Evolutionary conservation across 2,888 invertebrate genomes (phyloP), one percentile per base, ranked within the genome.

Genomic region (Acrobeloides nanus): DNA sequence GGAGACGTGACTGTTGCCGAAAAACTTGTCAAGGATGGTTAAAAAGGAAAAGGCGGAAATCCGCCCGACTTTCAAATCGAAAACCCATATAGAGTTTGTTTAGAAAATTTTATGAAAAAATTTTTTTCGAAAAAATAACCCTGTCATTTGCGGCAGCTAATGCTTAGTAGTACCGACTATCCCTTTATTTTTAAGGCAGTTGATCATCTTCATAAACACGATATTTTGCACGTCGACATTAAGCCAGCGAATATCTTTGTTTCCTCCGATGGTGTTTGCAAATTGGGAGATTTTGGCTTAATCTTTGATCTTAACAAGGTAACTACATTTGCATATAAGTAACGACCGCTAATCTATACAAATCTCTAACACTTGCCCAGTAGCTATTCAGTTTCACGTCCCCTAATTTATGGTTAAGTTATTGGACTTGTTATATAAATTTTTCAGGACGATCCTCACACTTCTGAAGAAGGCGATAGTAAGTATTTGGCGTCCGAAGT

Each of bases 201-300:
- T 2, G 80, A 82, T 62, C 82, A 82, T 66, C 75, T 86, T 20
- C 85, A 85, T 69, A 80, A 27, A 8, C 40, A 46, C 17, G 39
- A 55, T 26, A 76, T 84, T 27, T 78, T 85, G 27, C 85, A 85
- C 71, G 78, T 85, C 74, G 85, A 85, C 75, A 82, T 86, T 29
- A 85, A 86, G 74, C 81, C 84, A 35, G 84, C 83, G 42, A 85
- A 86, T 74, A 83, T 86, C 40, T 80, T 85, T 64, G 79, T 85
- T 47, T 80, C 81, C 41, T 78, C 79, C 51, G 80, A 82, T 64
- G 80, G 81, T 21, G 69, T 77, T 15, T 85, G 82, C 72, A 85
- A 86, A 73, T 76, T 86, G 3, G 82, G 82, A 31, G 85, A 86
- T 75, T 85, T 86, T 74, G 85, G 85, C 10, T 76, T 85, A 12